A percentile compares a stretch with the other conserved stretches of the same genome.
phyloP scores from a whole-genome alignment of 2,113 vertebrate genomes.

The Leptocoma aspasia region DNA sequence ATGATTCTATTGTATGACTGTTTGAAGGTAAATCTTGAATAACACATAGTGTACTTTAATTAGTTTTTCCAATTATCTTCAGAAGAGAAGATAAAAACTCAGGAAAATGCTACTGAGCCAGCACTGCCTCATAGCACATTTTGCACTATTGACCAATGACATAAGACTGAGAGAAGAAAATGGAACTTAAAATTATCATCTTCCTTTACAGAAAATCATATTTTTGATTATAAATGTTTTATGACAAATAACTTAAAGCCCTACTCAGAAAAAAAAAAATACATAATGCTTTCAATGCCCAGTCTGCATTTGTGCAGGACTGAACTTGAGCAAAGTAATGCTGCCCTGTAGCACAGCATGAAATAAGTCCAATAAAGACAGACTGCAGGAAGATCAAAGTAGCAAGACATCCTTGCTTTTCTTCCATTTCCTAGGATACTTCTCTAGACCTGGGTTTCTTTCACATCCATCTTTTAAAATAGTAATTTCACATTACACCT shows the following conservation, averaged over 20 bases:
- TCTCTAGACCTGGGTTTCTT: neutral
- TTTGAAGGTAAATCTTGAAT: neutral
- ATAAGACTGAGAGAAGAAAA: neutral
- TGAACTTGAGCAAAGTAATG: neutral
- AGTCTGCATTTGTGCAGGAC: neutral
- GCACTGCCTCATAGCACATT: neutral
- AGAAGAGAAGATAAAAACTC: neutral
- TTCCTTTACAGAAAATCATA: neutral
- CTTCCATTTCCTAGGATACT: neutral
- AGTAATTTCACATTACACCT: neutral
- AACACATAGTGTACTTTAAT: neutral
- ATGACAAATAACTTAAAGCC: neutral
- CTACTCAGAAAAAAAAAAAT: neutral
- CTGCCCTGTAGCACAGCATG: neutral
- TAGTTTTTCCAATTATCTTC: neutral
- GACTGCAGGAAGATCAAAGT: neutral
- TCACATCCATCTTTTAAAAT: neutral
- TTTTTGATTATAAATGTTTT: neutral
- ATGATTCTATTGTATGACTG: neutral
- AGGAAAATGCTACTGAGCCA: neutral
- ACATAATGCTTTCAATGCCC: neutral
- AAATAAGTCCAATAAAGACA: neutral
- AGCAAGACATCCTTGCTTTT: neutral
- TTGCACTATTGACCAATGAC: neutral
- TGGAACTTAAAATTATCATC: accelerated